phyloP scores from a whole-genome alignment of 2,797 vertebrate species.

The Chelidonichthys spinosus region DNA sequence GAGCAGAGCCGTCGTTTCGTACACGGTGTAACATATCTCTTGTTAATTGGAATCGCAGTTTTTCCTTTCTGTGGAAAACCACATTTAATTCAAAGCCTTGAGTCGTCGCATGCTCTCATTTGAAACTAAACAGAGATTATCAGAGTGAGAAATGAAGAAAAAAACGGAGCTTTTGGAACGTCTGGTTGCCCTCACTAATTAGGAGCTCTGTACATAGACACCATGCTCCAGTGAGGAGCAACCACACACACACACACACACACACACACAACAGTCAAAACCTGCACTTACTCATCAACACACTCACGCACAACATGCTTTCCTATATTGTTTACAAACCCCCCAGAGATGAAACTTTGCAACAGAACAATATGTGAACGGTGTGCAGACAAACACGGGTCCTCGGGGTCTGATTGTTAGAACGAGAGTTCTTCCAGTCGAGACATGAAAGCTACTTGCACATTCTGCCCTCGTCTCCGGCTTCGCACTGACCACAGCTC shows the following conservation, averaged over 20 bases:
- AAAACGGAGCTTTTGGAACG: slow-evolving; percentile 52
- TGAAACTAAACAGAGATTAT: slow-evolving; percentile 46
- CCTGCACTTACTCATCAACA: too few relatives aligned
- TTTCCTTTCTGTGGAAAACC: slow-evolving; percentile 32
- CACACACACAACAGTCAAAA: neutral
- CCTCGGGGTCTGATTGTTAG: slow-evolving; percentile 78
- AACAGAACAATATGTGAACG: slow-evolving; percentile 77
- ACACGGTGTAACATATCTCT: slow-evolving; percentile 27
- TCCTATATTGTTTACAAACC: slow-evolving; percentile 81
- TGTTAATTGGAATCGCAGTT: slow-evolving; percentile 52
- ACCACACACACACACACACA: slow-evolving; percentile 27
- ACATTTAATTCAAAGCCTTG: slow-evolving; percentile 46
- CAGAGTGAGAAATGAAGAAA: slow-evolving; percentile 56
- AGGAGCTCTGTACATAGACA: slow-evolving; percentile 72
- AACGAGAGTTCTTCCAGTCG: slow-evolving; percentile 75
- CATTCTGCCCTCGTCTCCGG: slow-evolving; percentile 69
- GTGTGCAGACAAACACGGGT: slow-evolving; percentile 76
- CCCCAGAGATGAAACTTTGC: slow-evolving; percentile 77
- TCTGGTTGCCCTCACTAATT: slow-evolving; percentile 80
- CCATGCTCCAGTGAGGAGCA: slow-evolving; percentile 77
- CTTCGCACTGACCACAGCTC: slow-evolving; percentile 66
- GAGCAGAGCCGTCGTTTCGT: slow-evolving; percentile 47
- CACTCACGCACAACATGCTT: slow-evolving; percentile 41
- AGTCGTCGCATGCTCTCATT: slow-evolving; percentile 36
- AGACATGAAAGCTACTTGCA: slow-evolving; percentile 72